phyloP scores from a whole-genome alignment of 2,113 vertebrate species.

The Corythoichthys intestinalis region DNA sequence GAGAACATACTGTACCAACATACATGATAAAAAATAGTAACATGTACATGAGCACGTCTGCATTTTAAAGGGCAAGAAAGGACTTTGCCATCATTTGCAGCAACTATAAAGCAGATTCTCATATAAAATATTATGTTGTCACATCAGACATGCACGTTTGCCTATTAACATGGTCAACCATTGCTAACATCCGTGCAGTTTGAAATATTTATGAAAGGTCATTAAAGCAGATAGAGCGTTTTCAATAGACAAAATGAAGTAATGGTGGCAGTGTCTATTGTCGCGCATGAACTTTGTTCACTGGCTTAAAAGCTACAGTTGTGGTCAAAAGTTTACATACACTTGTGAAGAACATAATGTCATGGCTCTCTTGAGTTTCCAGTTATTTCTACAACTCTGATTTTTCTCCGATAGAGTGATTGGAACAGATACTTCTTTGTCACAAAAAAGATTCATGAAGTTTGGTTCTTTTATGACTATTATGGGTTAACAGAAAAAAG shows the following conservation, averaged over 20 bases:
- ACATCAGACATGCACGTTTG: background rate
- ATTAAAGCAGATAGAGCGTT: background rate
- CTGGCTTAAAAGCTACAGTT: background rate
- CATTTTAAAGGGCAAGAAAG: slow-evolving; percentile 25
- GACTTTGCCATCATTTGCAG: slow-evolving; percentile 12
- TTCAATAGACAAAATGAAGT: slow-evolving; percentile 1
- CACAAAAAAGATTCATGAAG: no score
- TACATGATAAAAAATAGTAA: slow-evolving; percentile 1
- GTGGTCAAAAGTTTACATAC: no score
- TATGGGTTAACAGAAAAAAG: no score
- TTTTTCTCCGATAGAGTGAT: no score
- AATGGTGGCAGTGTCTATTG: background rate
- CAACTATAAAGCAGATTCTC: slow-evolving; percentile 16
- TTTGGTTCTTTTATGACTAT: no score
- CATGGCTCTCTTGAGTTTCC: no score
- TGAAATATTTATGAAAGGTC: background rate
- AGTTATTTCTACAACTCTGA: no score
- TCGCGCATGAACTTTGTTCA: background rate
- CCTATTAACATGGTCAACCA: background rate
- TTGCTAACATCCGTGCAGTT: background rate
- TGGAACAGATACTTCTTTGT: no score
- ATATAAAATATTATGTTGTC: background rate
- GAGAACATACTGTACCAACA: background rate
- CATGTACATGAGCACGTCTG: slow-evolving; percentile 9
- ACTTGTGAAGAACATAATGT: no score